Evolutionary conservation across 2,888 invertebrate species (phyloP).

Genomic region (Nomada ruficornis): DNA sequence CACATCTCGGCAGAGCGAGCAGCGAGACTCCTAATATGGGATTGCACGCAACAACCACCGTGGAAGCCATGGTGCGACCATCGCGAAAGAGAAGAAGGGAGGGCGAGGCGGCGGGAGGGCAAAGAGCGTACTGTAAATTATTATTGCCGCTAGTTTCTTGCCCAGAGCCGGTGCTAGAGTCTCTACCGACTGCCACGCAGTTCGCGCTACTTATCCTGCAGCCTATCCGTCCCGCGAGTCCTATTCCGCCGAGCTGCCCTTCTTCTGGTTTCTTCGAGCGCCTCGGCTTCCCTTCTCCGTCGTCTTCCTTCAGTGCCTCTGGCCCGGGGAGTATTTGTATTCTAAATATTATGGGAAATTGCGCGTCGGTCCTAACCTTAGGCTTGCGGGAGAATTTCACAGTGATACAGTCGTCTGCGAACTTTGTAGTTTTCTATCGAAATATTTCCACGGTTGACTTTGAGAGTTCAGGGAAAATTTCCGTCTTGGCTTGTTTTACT

Average conservation of each 20-base stretch:
- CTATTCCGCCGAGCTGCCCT: constrained; percentile 5
- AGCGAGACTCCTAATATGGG: constrained; percentile 72
- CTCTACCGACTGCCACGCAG: constrained; percentile 55
- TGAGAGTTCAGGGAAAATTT: too few species aligned
- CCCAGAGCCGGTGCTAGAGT: constrained; percentile 47
- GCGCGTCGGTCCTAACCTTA: too few species aligned
- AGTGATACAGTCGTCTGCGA: too few species aligned
- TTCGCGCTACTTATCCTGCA: constrained; percentile 66
- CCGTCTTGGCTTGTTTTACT: too few species aligned
- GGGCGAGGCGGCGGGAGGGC: constrained; percentile 1
- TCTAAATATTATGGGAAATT: too few species aligned
- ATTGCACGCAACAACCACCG: constrained; percentile 70
- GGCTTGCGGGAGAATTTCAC: too few species aligned
- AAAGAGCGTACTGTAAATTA: constrained; percentile 71
- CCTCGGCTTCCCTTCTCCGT: not conserved
- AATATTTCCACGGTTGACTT: too few species aligned
- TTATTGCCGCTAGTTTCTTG: constrained; percentile 75
- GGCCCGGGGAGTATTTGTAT: too few species aligned
- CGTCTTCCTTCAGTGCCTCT: not conserved
- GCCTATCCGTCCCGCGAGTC: constrained; percentile 38
- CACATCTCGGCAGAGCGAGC: constrained; percentile 66
- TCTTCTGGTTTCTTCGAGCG: constrained; percentile 1
- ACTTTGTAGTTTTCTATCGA: too few species aligned
- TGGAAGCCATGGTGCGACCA: constrained; percentile 37
- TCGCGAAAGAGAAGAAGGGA: constrained; percentile 13